Percentiles rank a stretch among this genome's conserved stretches.
These are phyloP conservation scores for Propithecus perrieri DNA, from an alignment of 2,797 vertebrate genomes.

Conservation along the genomic window DNA sequence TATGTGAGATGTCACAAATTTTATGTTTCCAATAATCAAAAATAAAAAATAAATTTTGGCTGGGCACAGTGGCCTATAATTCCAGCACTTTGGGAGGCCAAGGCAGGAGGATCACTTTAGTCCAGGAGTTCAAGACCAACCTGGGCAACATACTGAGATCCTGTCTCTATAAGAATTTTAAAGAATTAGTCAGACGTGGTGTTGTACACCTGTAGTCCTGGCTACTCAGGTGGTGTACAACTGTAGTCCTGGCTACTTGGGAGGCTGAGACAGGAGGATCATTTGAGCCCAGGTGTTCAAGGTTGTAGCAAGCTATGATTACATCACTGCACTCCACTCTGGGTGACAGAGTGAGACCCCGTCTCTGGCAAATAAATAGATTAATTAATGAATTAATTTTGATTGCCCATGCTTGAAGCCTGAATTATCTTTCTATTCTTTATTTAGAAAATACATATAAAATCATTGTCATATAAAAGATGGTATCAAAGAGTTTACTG, in stretches of 20 bases:
- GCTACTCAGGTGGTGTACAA: no score
- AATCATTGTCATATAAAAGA: conserved; percentile 35
- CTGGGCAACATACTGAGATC: neutral
- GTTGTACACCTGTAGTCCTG: neutral
- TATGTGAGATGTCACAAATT: neutral
- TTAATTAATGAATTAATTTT: neutral
- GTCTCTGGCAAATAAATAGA: neutral
- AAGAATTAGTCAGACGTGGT: neutral
- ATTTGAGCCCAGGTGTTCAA: neutral
- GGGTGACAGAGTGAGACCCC: neutral
- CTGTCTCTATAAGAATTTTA: neutral
- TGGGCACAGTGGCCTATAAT: neutral
- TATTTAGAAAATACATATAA: conserved; percentile 33
- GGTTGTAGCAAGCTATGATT: neutral
- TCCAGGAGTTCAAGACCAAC: neutral
- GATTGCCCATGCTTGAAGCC: neutral
- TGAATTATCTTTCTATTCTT: conserved; percentile 31
- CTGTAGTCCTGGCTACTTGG: neutral
- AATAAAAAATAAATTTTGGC: neutral
- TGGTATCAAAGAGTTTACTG: conserved; percentile 50
- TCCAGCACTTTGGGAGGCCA: neutral
- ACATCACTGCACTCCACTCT: neutral
- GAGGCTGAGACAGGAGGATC: neutral
- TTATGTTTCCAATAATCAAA: neutral
- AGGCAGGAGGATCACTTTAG: neutral